These are phyloP conservation scores for Gambusia yucatana DNA, from an alignment of 2,797 vertebrate species.

Conservation along the genomic window DNA sequence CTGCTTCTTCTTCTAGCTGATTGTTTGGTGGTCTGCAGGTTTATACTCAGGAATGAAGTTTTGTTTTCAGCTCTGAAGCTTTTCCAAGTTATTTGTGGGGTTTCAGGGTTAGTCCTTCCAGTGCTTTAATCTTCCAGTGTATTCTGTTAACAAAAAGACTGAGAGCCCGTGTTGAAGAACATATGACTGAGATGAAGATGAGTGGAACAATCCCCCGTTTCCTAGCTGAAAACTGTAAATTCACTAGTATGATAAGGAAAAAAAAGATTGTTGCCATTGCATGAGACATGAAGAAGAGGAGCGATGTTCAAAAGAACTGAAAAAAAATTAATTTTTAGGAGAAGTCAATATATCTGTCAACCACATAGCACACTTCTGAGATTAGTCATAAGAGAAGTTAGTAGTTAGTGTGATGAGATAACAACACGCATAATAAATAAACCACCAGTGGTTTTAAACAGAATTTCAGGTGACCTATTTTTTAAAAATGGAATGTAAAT, in stretches of 20 bases:
- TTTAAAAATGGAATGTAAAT: background rate
- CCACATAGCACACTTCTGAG: constrained; percentile 4
- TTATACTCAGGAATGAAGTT: constrained; percentile 12
- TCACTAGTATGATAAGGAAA: constrained; percentile 24
- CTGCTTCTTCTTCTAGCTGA: constrained; percentile 30
- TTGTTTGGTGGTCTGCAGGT: constrained; percentile 38
- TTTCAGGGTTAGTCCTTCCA: constrained; percentile 48
- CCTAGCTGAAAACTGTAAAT: constrained; percentile 10
- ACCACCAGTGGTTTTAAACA: background rate
- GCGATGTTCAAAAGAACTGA: constrained; percentile 41
- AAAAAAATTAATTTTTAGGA: constrained; percentile 28
- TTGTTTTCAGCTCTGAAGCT: constrained; percentile 19
- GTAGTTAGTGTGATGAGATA: constrained; percentile 13
- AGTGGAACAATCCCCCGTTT: constrained; percentile 27
- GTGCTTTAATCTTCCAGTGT: constrained; percentile 40
- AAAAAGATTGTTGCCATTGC: constrained; percentile 21
- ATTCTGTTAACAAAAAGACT: constrained; percentile 55
- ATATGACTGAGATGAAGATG: constrained; percentile 58
- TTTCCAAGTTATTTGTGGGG: constrained; percentile 34
- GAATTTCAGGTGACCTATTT: background rate
- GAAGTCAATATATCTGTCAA: constrained; percentile 35
- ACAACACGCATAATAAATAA: constrained; percentile 23
- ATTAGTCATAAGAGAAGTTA: constrained; percentile 40
- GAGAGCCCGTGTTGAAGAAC: constrained; percentile 78
- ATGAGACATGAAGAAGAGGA: constrained; percentile 28